These are phyloP conservation scores for Aselliscus stoliczkanus DNA, from an alignment of 2,797 vertebrate species.

Conservation along the genomic window DNA sequence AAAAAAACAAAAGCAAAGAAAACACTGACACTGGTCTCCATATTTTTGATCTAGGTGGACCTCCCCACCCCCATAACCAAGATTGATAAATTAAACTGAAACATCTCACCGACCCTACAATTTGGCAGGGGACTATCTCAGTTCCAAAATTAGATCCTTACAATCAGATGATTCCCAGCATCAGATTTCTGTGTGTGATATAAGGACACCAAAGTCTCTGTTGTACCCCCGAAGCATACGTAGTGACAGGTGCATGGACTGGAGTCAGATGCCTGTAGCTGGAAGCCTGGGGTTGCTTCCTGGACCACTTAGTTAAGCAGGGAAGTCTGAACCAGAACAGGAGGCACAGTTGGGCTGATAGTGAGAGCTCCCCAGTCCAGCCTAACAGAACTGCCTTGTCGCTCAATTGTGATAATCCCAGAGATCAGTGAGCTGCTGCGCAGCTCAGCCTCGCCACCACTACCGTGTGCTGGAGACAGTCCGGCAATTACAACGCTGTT, in stretches of 20 bases:
- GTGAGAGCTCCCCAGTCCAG: background rate
- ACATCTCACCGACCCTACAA: background rate
- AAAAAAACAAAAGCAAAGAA: background rate
- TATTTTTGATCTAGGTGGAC: background rate
- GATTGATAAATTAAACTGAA: background rate
- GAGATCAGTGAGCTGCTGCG: slow-evolving; percentile 2
- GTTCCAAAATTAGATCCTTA: background rate
- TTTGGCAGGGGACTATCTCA: background rate
- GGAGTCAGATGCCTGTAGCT: background rate
- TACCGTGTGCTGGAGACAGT: background rate
- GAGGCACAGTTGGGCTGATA: background rate
- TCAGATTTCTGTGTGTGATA: background rate
- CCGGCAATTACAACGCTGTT: slow-evolving; percentile 4
- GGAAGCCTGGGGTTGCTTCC: background rate
- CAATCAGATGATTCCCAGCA: background rate
- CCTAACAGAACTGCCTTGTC: background rate
- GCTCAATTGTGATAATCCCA: slow-evolving; percentile 43
- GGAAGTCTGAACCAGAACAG: background rate
- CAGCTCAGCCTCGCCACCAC: background rate
- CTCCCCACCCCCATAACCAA: background rate
- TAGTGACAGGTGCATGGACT: fast-evolving
- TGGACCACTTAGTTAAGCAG: background rate
- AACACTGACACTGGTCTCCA: background rate
- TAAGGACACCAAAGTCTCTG: background rate
- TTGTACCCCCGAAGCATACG: background rate